phyloP scores from a whole-genome alignment of 2,113 vertebrate species.

The Microtus montanus region DNA sequence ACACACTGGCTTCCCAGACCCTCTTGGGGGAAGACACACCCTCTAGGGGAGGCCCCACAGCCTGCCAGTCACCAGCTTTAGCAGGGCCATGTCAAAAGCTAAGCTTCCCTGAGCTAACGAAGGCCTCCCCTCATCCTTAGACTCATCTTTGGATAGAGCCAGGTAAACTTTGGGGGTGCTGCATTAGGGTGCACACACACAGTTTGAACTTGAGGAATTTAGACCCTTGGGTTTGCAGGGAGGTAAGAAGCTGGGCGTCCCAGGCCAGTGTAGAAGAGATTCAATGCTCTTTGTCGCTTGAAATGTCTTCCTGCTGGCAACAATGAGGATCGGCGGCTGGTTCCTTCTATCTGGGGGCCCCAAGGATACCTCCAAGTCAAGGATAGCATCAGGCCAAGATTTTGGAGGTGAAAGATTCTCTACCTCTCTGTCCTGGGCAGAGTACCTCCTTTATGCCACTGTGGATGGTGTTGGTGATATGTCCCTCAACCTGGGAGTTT shows the following conservation, averaged over 20 bases:
- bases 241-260: not conserved
- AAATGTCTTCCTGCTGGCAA: not conserved
- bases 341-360: not conserved
- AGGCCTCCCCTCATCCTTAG: rapidly evolving
- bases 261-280: not conserved
- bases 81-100: not conserved
- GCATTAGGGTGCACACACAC: not conserved
- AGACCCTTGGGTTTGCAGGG: not conserved
- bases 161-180: too few species aligned
- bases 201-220: not conserved
- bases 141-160: not conserved
- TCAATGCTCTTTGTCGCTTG: not conserved
- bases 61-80: not conserved
- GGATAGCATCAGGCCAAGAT: not conserved
- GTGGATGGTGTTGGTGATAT: not conserved
- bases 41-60: not conserved
- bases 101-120: too few species aligned
- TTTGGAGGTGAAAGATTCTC: not conserved
- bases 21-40: not conserved
- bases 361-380: not conserved
- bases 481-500: not conserved
- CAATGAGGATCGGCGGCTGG: too few species aligned
- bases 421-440: not conserved
- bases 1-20: not conserved
- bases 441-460: not conserved